Base-by-base conservation (phyloP, 1,140 invertebrate species). In the Hypothenemus hampei region DNA sequence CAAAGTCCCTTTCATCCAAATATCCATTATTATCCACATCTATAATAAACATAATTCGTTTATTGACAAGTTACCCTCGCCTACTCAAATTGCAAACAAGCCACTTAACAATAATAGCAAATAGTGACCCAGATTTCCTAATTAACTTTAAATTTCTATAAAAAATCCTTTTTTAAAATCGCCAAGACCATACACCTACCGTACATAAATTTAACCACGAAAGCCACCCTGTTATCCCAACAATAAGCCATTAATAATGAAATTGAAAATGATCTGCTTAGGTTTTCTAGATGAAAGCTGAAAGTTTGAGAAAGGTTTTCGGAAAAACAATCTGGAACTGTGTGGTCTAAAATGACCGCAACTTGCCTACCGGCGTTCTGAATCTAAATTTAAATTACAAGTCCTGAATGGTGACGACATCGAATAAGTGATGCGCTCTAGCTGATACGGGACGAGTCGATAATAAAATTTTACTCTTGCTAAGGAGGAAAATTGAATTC, bases 11-110 rank as follows among this genome's bases (percentile, higher is more conserved):
- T 58, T 86, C 79, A 59, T 89, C 87, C 61, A 91, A 69, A 65
- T 81, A 84, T 19, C 87, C 87, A 69, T 91, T 89, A 72, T 85
- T 86, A 70, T 91, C 87, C 58, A 87, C 86, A 75, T 91, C 87
- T 90, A 68, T 23, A 60, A 63, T 37, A 29, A 50, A 60, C 11
- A n/a, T n/a, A n/a, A n/a, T n/a, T n/a, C 26, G 26, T 13, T 11
- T 39, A 18, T 8, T 37, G 8, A 37, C 6, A 8, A 8, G 1
- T 1, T 3, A n/a, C 10, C 8, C 36, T 16, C 10, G 16, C 7
- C 7, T 13, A 13, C 8, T 13, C 13, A 8, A 31, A 31, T 31
- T 31, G 26, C 26, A 39, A 3, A 39, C 11, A 8, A 15, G 16
- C n/a, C 1, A 39, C 10, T 8, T n/a, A n/a, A 16, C 8, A 10